Base-by-base conservation (phyloP, 2,113 vertebrate species). In the Elephantulus edwardii region DNA sequence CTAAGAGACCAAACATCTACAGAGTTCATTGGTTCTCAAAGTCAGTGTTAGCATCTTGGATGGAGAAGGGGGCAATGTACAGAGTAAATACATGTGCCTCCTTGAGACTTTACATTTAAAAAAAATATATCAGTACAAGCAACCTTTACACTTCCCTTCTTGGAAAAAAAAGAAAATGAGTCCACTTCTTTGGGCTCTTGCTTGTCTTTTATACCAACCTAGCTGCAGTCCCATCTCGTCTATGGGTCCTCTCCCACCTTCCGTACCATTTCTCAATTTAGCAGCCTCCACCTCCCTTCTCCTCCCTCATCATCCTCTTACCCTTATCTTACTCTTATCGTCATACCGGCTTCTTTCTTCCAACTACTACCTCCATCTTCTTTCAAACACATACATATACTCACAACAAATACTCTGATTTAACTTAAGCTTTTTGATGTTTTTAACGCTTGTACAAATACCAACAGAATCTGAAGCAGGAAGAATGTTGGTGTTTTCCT, bases 401-500 rank as follows among this genome's bases (percentile, higher is more conserved):
- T 20, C 14, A 46, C 9, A 83, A 46, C 22, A 64, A 54, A 92
- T 11, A 54, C 4, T 87, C 42, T 70, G 56, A 91, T 75, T 88
- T 54, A 58, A 33, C 16, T 85, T 88, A 85, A 85, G 28, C 44
- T 80, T 90, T 60, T 30, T 83, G 94, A 66, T 83, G 40, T 40
- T 83, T 89, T 81, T 56, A 91, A 70, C n/a, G 87, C 38, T 93
- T 78, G 35, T 75, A 62, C 52, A 92, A 52, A 91, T 26, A 38
- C 13, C 70, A 52, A 9, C 30, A 44, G 70, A 88, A 70, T 16
- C 75, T 88, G 72, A 94, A 84, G 78, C 58, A 13, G 20, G 16
- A 48, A 42, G 35, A 68, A 24, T 66, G 71, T 9, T 5, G n/a
- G 2, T 42, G 20, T 89, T 71, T 83, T 86, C 52, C 83, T 91